A percentile compares a stretch with the other conserved stretches of the same genome.
Evolutionary conservation across 2,888 invertebrate genomes (phyloP).

Genomic region (Agonopterix alstromeriana): DNA sequence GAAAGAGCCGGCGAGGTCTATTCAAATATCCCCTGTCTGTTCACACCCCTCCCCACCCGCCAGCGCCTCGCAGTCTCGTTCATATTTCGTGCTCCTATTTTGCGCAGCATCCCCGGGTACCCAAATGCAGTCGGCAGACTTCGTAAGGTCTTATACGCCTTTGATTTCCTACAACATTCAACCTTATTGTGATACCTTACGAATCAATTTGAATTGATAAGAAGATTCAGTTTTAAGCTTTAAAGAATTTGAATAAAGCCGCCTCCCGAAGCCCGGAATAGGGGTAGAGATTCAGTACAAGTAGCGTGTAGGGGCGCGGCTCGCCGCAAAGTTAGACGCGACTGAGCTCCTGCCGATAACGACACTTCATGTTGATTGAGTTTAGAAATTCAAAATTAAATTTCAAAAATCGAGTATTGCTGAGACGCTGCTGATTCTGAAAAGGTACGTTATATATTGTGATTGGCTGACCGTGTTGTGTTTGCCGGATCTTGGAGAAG

Average conservation of each 20-base stretch:
- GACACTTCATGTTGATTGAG: conserved; percentile 50
- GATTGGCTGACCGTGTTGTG: conserved; percentile 6
- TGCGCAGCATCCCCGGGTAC: conserved; percentile 78
- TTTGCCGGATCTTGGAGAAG: not conserved
- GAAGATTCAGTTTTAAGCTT: conserved; percentile 24
- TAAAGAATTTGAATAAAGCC: conserved; percentile 23
- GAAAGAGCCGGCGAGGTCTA: conserved; percentile 68
- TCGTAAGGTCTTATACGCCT: conserved; percentile 42
- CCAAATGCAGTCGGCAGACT: conserved; percentile 70
- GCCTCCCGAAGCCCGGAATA: conserved; percentile 70
- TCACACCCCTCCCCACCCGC: conserved; percentile 65
- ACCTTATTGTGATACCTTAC: conserved; percentile 17
- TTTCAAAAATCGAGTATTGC: conserved; percentile 15
- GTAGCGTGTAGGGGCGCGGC: conserved; percentile 76
- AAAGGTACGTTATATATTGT: conserved; percentile 41
- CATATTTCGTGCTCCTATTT: conserved; percentile 76
- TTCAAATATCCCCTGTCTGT: conserved; percentile 72
- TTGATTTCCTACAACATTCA: conserved; percentile 16
- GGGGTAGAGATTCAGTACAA: conserved; percentile 77
- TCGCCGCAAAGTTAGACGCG: conserved; percentile 76
- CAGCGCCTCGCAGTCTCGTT: conserved; percentile 77
- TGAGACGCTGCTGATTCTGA: conserved; percentile 4
- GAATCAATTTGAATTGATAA: conserved; percentile 18
- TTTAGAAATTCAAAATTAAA: conserved; percentile 32
- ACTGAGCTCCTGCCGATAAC: conserved; percentile 66